These are phyloP conservation scores for Poecile montanus DNA, from an alignment of 2,797 vertebrate species.

Conservation along the genomic window DNA sequence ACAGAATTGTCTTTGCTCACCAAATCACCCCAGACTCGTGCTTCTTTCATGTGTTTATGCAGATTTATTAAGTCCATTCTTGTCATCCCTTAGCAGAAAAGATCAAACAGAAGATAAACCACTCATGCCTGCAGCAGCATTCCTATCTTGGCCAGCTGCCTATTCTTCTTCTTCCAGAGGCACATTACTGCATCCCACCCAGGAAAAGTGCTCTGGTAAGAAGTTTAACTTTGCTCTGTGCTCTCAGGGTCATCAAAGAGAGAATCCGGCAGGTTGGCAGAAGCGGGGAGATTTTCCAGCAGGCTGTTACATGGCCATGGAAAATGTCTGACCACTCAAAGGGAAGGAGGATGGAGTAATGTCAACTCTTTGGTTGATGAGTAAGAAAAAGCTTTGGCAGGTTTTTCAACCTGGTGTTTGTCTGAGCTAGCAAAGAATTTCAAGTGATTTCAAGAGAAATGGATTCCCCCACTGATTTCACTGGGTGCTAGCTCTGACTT, in stretches of 20 bases:
- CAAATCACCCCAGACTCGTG: background rate
- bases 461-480: background rate
- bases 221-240: background rate
- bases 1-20: background rate
- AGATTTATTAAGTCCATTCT: constrained; percentile 42
- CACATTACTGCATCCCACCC: background rate
- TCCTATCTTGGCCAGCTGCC: background rate
- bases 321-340: background rate
- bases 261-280: background rate
- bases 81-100: constrained; percentile 24
- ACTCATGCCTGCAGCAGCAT: background rate
- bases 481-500: background rate
- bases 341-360: background rate
- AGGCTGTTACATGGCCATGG: background rate
- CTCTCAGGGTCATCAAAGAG: background rate
- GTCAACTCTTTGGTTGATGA: background rate
- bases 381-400: background rate
- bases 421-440: background rate
- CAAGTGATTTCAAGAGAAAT: background rate
- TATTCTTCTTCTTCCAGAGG: background rate
- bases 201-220: background rate
- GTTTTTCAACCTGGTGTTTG: background rate
- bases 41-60: background rate
- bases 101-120: constrained; percentile 49
- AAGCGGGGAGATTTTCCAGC: background rate